phyloP scores from a whole-genome alignment of 2,888 invertebrate species.

The Tetheella fluctuosa region DNA sequence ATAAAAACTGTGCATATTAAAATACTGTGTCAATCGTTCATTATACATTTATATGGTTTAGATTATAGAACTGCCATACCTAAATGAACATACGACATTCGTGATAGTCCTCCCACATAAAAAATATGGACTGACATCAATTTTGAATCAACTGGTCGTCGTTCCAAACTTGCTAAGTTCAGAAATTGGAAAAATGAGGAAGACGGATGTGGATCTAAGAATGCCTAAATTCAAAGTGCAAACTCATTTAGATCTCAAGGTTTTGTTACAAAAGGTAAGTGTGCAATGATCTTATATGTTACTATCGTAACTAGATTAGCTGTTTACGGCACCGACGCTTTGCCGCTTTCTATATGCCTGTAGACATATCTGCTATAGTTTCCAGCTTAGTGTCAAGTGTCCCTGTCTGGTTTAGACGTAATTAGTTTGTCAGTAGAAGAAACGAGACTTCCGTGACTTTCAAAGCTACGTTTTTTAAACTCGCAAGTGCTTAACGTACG shows the following conservation, averaged over 20 bases:
- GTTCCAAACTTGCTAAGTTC: slow-evolving; percentile 47
- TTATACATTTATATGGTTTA: slow-evolving; percentile 41
- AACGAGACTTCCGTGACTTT: too few species aligned
- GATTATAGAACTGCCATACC: slow-evolving; percentile 89
- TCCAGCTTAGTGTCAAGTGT: too few species aligned
- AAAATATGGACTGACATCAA: slow-evolving; percentile 79
- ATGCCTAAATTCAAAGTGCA: slow-evolving; percentile 76
- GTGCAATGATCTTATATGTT: too few species aligned
- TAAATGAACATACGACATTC: slow-evolving; percentile 86
- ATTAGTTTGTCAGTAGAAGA: too few species aligned
- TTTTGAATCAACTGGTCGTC: slow-evolving; percentile 49
- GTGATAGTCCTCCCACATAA: slow-evolving; percentile 88
- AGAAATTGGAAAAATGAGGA: slow-evolving; percentile 79
- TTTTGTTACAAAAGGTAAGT: slow-evolving; percentile 47
- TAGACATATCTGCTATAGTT: too few species aligned
- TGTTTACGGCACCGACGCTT: too few species aligned
- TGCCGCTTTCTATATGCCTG: too few species aligned
- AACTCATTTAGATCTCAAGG: slow-evolving; percentile 37
- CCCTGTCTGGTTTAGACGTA: too few species aligned
- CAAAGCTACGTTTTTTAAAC: too few species aligned
- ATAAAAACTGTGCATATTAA: too few species aligned
- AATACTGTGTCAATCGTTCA: background rate
- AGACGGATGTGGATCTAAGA: slow-evolving; percentile 75
- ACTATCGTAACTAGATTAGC: too few species aligned
- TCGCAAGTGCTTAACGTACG: too few species aligned